phyloP scores from a whole-genome alignment of 2,113 vertebrate genomes.

The Parotia lawesii region DNA sequence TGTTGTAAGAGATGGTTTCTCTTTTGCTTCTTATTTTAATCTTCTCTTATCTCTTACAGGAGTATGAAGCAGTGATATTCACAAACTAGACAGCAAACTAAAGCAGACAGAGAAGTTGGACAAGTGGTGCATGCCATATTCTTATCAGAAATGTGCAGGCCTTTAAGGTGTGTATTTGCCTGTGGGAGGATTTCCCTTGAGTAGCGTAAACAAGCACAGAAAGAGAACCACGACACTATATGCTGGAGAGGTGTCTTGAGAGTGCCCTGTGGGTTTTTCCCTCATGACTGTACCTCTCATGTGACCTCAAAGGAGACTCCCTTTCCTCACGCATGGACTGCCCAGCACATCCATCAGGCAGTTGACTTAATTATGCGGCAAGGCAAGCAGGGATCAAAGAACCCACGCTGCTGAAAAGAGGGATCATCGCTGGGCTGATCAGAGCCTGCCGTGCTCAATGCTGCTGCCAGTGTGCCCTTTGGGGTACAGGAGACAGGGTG shows the following conservation, averaged over 20 bases:
- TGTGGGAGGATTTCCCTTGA: background rate
- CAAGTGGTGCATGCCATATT: background rate
- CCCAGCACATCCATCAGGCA: conserved; percentile 4
- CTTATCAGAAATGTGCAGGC: background rate
- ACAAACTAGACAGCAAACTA: background rate
- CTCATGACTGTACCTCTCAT: background rate
- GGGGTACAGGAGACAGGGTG: accelerated
- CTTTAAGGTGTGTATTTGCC: background rate
- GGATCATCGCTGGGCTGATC: background rate
- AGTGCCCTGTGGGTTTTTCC: background rate
- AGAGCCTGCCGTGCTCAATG: background rate
- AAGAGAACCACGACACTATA: background rate
- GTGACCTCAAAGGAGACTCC: background rate
- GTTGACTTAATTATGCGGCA: background rate
- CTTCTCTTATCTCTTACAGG: background rate
- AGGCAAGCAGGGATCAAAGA: background rate
- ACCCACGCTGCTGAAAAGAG: background rate
- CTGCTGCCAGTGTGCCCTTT: background rate
- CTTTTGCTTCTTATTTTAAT: background rate
- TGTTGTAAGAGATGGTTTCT: background rate
- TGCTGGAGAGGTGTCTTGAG: background rate
- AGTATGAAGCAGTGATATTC: background rate
- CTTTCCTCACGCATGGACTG: background rate
- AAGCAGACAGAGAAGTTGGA: background rate
- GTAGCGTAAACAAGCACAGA: background rate